Percentiles rank a stretch among this genome's conserved stretches.
Evolutionary conservation across 53 echinoderm and acorn worm species (phyloP).

Genomic region (Echinarachnius parma): DNA sequence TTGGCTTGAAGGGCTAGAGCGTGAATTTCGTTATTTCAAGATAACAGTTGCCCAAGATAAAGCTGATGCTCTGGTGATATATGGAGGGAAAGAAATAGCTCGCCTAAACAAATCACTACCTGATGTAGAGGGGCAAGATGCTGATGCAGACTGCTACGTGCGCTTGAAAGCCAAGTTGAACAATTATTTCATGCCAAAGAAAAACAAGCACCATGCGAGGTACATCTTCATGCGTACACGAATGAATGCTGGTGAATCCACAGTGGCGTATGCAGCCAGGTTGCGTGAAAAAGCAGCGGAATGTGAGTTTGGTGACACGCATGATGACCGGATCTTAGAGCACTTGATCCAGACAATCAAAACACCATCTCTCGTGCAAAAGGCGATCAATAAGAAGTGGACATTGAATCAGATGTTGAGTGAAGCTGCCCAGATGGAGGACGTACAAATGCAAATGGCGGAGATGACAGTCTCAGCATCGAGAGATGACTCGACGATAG

Average conservation of each 20-base stretch:
- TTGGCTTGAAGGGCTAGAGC: slow-evolving; percentile 47
- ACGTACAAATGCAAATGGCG: slow-evolving; percentile 13
- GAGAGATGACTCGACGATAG: background rate
- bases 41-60: slow-evolving; percentile 22
- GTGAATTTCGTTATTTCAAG: slow-evolving; percentile 47
- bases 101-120: slow-evolving; percentile 26
- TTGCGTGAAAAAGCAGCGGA: slow-evolving; percentile 42
- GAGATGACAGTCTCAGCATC: background rate
- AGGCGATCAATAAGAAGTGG: too few species aligned
- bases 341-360: too few species aligned
- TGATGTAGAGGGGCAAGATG: too few species aligned
- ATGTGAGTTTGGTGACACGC: slow-evolving; percentile 43
- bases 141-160: background rate
- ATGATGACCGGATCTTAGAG: too few species aligned
- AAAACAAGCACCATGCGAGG: slow-evolving; percentile 39
- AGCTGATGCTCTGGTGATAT: slow-evolving; percentile 42
- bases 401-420: slow-evolving; percentile 13
- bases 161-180: background rate
- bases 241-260: slow-evolving; percentile 9
- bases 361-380: too few species aligned
- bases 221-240: slow-evolving; percentile 1
- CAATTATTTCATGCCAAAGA: slow-evolving; percentile 35
- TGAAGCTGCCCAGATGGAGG: slow-evolving; percentile 23
- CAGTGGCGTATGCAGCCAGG: slow-evolving; percentile 30
- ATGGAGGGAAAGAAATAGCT: slow-evolving; percentile 48